Percentiles rank a stretch among this genome's conserved stretches.
Evolutionary conservation across 2,113 vertebrate genomes (phyloP).

Genomic region (Turdus rufiventris): DNA sequence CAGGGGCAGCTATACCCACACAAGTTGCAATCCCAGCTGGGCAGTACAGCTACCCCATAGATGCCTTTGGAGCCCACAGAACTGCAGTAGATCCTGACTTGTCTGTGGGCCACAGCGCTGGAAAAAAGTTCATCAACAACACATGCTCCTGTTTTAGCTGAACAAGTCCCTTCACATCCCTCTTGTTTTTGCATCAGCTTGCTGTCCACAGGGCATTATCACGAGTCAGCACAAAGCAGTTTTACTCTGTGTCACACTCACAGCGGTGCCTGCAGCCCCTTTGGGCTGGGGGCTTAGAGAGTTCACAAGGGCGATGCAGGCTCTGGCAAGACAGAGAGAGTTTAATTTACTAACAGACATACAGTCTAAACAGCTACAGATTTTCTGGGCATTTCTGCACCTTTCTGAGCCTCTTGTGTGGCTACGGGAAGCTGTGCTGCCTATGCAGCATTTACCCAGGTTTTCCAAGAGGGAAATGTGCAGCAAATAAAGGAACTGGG

Average conservation of each 20-base stretch:
- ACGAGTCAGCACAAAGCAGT: background rate
- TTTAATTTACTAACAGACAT: background rate
- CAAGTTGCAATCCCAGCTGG: background rate
- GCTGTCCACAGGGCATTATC: background rate
- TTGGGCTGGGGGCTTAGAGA: accelerated
- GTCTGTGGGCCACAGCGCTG: background rate
- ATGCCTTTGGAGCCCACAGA: background rate
- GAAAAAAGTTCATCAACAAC: background rate
- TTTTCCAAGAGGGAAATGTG: slow-evolving; percentile 17
- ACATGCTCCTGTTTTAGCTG: background rate
- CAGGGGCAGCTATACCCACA: background rate
- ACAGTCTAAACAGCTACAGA: background rate
- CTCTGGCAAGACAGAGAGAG: background rate
- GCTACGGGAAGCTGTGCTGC: background rate
- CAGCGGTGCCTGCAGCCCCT: background rate
- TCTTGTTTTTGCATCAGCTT: background rate
- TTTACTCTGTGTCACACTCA: accelerated
- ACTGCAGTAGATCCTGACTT: background rate
- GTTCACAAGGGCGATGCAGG: background rate
- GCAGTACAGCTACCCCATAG: background rate
- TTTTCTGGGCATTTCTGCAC: background rate
- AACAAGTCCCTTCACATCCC: background rate
- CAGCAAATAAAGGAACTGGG: background rate
- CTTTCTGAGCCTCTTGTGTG: background rate
- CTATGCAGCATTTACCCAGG: background rate